phyloP scores from a whole-genome alignment of 2,113 vertebrate species.

The Phalacrocorax pelagicus region DNA sequence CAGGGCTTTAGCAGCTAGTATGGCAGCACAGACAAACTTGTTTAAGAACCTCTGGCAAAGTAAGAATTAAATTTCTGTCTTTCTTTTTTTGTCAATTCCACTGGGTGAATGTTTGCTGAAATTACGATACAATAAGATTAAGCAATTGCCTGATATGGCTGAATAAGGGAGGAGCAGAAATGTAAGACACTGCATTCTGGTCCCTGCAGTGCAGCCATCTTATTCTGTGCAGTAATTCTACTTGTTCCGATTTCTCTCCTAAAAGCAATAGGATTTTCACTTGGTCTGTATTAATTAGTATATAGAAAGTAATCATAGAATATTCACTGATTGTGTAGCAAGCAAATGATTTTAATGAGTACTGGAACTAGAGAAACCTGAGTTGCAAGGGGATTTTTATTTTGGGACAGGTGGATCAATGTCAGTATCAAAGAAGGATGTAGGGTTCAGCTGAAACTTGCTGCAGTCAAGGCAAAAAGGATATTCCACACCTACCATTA shows the following conservation, averaged over 20 bases:
- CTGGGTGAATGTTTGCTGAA: background rate
- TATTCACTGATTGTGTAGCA: background rate
- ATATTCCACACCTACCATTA: background rate
- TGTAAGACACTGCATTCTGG: accelerated
- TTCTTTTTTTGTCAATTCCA: background rate
- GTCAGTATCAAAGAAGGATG: background rate
- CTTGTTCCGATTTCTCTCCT: background rate
- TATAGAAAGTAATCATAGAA: background rate
- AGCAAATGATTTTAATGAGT: background rate
- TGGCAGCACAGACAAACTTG: background rate
- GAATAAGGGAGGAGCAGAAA: background rate
- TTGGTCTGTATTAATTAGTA: background rate
- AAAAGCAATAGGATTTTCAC: background rate
- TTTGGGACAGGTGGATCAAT: background rate
- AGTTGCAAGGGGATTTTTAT: background rate
- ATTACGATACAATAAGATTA: background rate
- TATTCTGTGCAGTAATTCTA: background rate
- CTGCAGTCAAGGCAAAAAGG: background rate
- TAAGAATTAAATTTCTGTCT: background rate
- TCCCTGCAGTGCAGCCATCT: background rate
- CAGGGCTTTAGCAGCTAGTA: background rate
- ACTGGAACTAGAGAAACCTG: background rate
- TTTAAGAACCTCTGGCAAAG: background rate
- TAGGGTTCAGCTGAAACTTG: background rate
- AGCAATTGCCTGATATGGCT: background rate